Conservation (phyloP, 2,113 vertebrate genomes). For the Podocnemis expansa region DNA sequence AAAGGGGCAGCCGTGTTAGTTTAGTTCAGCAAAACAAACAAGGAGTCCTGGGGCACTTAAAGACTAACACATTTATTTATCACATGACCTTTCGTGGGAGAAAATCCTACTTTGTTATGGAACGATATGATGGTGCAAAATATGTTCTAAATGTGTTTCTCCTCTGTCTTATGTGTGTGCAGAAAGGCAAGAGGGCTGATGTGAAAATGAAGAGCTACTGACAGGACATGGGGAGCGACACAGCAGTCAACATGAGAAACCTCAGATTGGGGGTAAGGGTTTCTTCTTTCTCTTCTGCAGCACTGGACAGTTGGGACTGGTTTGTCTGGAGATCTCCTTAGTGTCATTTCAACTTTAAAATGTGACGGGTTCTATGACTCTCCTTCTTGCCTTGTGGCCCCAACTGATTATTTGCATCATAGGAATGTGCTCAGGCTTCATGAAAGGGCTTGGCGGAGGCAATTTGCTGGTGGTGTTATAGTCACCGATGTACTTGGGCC, state of each 20-base stretch:
- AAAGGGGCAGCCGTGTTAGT: too few relatives aligned
- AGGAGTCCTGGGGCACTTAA: too few relatives aligned
- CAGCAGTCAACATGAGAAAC: background rate
- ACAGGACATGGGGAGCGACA: background rate
- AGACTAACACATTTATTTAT: too few relatives aligned
- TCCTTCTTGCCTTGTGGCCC: background rate
- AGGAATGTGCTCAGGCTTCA: background rate
- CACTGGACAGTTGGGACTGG: fast-evolving
- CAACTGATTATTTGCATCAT: background rate
- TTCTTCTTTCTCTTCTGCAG: background rate
- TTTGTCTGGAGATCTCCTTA: fast-evolving
- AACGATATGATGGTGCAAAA: background rate
- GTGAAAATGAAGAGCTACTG: background rate
- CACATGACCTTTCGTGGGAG: too few relatives aligned
- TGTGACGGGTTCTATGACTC: background rate
- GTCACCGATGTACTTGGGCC: background rate
- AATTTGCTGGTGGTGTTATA: background rate
- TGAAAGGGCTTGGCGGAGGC: background rate
- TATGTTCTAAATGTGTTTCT: background rate
- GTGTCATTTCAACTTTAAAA: background rate
- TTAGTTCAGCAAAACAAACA: too few relatives aligned
- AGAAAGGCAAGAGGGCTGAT: background rate
- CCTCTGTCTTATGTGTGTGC: fast-evolving
- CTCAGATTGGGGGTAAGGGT: background rate
- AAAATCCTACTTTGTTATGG: too few relatives aligned